Base-by-base conservation (phyloP, 2,888 invertebrate species). In the Rhamphomyia laevipes region DNA sequence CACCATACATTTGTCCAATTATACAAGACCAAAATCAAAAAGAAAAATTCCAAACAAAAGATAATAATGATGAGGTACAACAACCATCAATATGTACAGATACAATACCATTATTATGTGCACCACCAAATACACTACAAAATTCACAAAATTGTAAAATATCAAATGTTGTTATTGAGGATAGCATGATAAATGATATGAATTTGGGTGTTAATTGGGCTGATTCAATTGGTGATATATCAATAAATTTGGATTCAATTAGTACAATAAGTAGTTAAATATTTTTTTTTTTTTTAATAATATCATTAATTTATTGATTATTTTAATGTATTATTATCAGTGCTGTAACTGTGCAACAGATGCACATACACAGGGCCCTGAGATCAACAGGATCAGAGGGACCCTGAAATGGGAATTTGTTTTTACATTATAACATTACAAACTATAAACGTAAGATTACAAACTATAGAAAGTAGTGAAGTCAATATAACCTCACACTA, bases 261-360 rank as follows among this genome's bases (percentile, higher is more conserved):
- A 58, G 56, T 37, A 57, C 56, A 27, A 58, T 58, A 45, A 58
- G 58, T 51, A 58, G 53, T 53, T 58, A 54, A 55, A 43, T 37
- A 37, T 18, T 35, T 35, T 35, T 27, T 21, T 21, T 21, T 21
- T 21, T 21, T 21, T 21, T 21, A 4, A 4, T 4, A 21, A 21
- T 21, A 4, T 4, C 21, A 21, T 21, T 21, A 4, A 21, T 21
- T 21, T 21, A 21, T 21, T 21, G 3, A 21, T 21, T 21, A 4
- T 4, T 21, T 21, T 21, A 21, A 4, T 4, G 21, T 21, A 5
- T 21, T 4, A 21, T 21, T 21, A 21, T 21, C n/a, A n/a, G n/a
- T n/a, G n/a, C n/a, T n/a, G n/a, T n/a, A n/a, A n/a, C n/a, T n/a
- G n/a, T n/a, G n/a, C n/a, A n/a, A n/a, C n/a, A n/a, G n/a, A n/a